Evolutionary conservation across 2,113 vertebrate species (phyloP).

Genomic region (Oriolus oriolus): DNA sequence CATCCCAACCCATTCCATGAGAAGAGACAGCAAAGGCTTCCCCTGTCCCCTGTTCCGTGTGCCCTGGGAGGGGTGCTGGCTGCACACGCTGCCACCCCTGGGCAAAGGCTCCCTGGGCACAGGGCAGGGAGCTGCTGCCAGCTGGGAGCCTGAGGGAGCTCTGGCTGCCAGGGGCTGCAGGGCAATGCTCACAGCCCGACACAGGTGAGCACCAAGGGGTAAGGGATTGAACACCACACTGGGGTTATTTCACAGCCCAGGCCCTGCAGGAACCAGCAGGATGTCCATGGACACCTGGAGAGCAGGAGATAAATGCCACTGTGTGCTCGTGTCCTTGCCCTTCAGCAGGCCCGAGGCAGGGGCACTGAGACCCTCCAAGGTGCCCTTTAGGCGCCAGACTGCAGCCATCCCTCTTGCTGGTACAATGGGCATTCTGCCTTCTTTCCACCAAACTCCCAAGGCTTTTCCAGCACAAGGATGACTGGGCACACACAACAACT

Average conservation of each 20-base stretch:
- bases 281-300: not conserved
- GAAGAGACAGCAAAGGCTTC: not conserved
- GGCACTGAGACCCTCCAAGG: not conserved
- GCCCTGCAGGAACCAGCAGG: not conserved
- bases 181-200: not conserved
- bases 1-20: not conserved
- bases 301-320: not conserved
- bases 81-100: rapidly evolving
- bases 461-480: not conserved
- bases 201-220: not conserved
- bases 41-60: rapidly evolving
- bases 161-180: not conserved
- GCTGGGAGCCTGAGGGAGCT: not conserved
- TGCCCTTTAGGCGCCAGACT: not conserved
- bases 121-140: not conserved
- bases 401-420: not conserved
- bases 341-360: not conserved
- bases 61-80: not conserved
- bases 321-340: not conserved
- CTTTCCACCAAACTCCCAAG: not conserved
- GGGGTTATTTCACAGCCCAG: not conserved
- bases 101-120: not conserved
- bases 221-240: not conserved
- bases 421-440: not conserved
- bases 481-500: not conserved